A percentile compares a stretch with the other conserved stretches of the same genome.
Evolutionary conservation across 1,140 invertebrate species (phyloP).

Genomic region (Atopsyche davidsoni): DNA sequence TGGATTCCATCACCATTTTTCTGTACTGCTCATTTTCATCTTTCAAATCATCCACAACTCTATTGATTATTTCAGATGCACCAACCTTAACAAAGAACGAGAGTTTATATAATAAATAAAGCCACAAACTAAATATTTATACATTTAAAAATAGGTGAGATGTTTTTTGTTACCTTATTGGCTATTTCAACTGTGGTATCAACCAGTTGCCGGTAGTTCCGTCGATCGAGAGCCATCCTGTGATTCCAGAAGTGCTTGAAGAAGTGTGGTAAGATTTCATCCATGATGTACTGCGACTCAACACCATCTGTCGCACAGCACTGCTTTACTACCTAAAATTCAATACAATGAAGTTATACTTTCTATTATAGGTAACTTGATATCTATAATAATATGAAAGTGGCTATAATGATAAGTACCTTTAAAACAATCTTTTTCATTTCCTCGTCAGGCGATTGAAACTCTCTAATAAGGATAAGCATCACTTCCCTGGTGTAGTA

Average conservation of each 20-base stretch:
- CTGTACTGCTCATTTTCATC: constrained; percentile 99
- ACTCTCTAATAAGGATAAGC: constrained; percentile 98
- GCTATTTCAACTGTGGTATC: constrained; percentile 99
- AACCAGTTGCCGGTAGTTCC: constrained; percentile 96
- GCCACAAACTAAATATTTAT: neutral
- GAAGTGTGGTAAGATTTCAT: constrained; percentile 97
- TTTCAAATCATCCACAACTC: constrained; percentile 98
- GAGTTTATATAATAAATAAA: neutral
- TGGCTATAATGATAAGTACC: constrained; percentile 43
- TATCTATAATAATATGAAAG: constrained; percentile 6
- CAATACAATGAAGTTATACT: neutral
- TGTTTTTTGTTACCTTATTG: constrained; percentile 65
- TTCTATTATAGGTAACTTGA: too few species aligned
- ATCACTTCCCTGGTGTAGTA: constrained; percentile 99
- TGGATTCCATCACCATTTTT: constrained; percentile 99
- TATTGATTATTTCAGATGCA: constrained; percentile 96
- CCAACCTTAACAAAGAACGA: constrained; percentile 58
- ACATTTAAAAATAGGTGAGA: neutral
- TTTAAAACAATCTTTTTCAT: constrained; percentile 99
- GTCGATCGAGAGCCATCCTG: constrained; percentile 94
- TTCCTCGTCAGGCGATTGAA: constrained; percentile 99
- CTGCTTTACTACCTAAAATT: constrained; percentile 91
- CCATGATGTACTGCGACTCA: constrained; percentile 97
- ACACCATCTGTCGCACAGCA: constrained; percentile 99
- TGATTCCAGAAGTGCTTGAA: constrained; percentile 99